These are phyloP conservation scores for Carassius gibelio DNA, from an alignment of 2,113 vertebrate species.

Conservation along the genomic window DNA sequence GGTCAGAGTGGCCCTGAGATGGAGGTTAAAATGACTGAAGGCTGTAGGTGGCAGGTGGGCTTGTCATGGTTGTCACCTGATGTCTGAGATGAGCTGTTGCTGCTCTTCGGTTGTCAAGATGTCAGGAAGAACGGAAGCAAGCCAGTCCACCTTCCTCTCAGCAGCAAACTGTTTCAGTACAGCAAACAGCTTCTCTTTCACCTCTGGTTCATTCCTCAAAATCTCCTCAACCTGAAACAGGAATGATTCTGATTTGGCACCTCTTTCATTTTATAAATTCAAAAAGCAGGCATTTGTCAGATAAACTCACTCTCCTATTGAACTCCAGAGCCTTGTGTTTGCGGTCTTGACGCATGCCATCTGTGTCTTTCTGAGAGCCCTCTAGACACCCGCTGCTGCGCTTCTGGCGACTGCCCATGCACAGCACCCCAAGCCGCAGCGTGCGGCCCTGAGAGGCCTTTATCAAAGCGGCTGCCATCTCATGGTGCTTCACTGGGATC, in stretches of 20 bases:
- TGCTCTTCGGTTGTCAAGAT: conserved; percentile 82
- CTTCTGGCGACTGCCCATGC: conserved; percentile 71
- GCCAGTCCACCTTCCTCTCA: conserved; percentile 85
- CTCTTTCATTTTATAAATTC: background rate
- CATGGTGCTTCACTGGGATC: conserved; percentile 74
- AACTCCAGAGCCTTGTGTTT: conserved; percentile 91
- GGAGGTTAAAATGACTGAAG: conserved; percentile 39
- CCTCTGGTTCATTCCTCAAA: conserved; percentile 80
- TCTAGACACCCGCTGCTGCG: conserved; percentile 60
- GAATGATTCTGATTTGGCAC: background rate
- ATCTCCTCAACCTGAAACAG: conserved; percentile 85
- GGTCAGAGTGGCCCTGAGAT: conserved; percentile 45
- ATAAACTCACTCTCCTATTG: conserved; percentile 82
- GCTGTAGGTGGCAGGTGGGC: conserved; percentile 17
- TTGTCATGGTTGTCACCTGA: conserved; percentile 80
- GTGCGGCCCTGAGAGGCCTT: conserved; percentile 75
- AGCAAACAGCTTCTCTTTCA: conserved; percentile 85
- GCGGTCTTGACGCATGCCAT: conserved; percentile 74
- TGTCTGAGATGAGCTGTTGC: conserved; percentile 85
- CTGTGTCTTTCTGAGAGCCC: conserved; percentile 66
- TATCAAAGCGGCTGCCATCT: conserved; percentile 73
- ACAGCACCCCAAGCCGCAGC: conserved; percentile 82
- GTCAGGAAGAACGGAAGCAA: conserved; percentile 84
- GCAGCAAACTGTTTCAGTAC: conserved; percentile 90
- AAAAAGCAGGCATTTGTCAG: background rate